Percentiles rank a stretch among this genome's conserved stretches.
These are phyloP conservation scores for Meiosimyza platycephala DNA, from an alignment of 2,888 invertebrate genomes.

Conservation along the genomic window DNA sequence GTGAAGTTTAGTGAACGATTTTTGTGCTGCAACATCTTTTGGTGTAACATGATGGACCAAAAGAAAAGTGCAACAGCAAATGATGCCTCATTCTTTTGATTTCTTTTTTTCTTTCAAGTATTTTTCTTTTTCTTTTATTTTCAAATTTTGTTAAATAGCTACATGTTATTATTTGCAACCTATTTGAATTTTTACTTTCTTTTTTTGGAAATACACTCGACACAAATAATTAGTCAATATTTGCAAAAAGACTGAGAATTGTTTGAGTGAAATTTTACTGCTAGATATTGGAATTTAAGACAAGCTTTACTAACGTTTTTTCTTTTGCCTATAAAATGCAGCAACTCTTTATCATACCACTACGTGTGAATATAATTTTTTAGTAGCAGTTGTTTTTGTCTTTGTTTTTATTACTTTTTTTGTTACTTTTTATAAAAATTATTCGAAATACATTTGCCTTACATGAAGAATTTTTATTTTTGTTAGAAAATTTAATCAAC, in stretches of 20 bases:
- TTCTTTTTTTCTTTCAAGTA: not conserved
- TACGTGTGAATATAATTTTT: not conserved
- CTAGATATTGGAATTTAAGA: no score
- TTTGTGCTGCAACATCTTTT: no score
- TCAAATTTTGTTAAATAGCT: slow-evolving; percentile 10
- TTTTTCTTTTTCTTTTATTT: not conserved
- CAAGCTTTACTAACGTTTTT: no score
- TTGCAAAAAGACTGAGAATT: no score
- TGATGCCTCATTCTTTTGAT: not conserved
- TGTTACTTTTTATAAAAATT: not conserved
- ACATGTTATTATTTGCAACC: not conserved
- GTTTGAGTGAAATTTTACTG: no score
- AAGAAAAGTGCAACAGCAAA: no score
- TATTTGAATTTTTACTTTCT: not conserved
- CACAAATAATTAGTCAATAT: no score
- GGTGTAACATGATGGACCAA: no score
- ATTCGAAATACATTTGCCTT: not conserved
- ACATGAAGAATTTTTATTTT: not conserved
- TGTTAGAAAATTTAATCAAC: slow-evolving; percentile 15
- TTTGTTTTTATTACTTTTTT: not conserved
- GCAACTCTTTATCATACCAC: no score
- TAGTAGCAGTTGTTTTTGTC: not conserved
- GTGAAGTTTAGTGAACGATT: no score
- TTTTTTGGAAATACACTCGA: not conserved
- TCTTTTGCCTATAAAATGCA: no score